Conservation (phyloP, 2,888 invertebrate species). For the Ariolimax columbianus region DNA sequence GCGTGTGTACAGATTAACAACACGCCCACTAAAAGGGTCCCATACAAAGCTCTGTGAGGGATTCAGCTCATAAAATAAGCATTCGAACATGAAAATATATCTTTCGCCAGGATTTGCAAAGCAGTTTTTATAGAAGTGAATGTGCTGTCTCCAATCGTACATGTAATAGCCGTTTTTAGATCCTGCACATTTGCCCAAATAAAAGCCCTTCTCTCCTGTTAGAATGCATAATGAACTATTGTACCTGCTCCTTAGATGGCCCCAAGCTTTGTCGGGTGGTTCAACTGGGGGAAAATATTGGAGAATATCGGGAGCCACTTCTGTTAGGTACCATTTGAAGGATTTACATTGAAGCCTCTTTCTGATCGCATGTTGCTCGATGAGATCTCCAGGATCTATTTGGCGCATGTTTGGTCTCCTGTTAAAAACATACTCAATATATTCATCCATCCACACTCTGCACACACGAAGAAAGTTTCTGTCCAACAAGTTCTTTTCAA, state of each 20-base stretch:
- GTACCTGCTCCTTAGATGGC: background rate
- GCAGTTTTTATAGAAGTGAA: background rate
- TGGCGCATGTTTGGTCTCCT: conserved; percentile 7
- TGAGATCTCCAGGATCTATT: conserved; percentile 35
- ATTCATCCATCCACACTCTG: conserved; percentile 43
- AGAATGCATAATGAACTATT: conserved; percentile 4
- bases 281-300: conserved; percentile 9
- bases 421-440: conserved; percentile 24
- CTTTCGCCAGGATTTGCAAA: background rate
- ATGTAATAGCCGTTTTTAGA: background rate
- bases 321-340: conserved; percentile 31
- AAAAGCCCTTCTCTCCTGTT: background rate
- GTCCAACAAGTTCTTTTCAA: background rate
- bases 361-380: background rate
- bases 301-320: conserved; percentile 24
- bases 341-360: conserved; percentile 39
- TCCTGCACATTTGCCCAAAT: background rate
- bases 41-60: conserved; percentile 20
- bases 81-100: background rate
- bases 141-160: conserved; percentile 22
- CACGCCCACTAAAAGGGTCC: background rate
- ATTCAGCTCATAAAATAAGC: background rate
- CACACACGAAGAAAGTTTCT: conserved; percentile 25
- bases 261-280: conserved; percentile 23
- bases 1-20: background rate